Evolutionary conservation across 2,113 vertebrate genomes (phyloP).

Genomic region (Leucosticte australis): DNA sequence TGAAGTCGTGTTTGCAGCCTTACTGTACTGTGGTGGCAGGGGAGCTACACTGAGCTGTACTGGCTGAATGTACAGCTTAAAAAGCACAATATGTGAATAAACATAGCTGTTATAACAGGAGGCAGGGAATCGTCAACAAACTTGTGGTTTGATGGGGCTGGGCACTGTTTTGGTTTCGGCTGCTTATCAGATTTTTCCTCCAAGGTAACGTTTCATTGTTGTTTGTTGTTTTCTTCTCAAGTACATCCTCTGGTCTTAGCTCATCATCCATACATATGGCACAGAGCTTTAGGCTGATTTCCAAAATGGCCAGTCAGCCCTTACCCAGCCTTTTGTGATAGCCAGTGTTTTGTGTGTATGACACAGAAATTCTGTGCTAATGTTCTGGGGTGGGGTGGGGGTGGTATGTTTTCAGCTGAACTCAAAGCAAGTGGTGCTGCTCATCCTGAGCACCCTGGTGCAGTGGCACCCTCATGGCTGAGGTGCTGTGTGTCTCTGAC

Average conservation of each 20-base stretch:
- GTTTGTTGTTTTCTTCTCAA: not conserved
- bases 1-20: not conserved
- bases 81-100: not conserved
- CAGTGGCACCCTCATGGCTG: fast-evolving
- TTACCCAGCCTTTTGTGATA: not conserved
- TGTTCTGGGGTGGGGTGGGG: not conserved
- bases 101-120: not conserved
- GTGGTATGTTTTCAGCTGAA: fast-evolving
- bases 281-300: not conserved
- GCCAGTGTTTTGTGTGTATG: not conserved
- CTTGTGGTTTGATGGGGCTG: not conserved
- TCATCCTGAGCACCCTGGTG: fast-evolving
- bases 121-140: not conserved
- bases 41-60: not conserved
- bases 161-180: not conserved
- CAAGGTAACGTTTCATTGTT: not conserved
- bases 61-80: not conserved
- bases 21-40: not conserved
- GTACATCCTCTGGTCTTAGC: not conserved
- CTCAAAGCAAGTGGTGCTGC: not conserved
- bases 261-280: not conserved
- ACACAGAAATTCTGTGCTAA: not conserved
- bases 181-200: not conserved
- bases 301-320: not conserved
- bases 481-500: not conserved